Conservation (phyloP, 2,797 vertebrate species). For the Propithecus deckenii region DNA sequence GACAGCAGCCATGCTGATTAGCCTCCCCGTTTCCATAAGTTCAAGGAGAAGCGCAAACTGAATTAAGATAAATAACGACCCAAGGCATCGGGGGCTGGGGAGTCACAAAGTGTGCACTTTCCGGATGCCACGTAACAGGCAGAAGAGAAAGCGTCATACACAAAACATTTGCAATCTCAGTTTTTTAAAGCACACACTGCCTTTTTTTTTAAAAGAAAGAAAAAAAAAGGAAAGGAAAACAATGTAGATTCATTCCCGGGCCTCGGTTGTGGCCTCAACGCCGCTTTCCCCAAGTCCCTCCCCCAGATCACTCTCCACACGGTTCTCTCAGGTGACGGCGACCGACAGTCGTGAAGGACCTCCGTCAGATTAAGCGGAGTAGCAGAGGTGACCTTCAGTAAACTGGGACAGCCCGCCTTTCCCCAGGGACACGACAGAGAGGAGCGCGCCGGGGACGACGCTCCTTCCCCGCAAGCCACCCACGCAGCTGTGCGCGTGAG, state of each 20-base stretch:
- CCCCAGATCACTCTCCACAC: neutral
- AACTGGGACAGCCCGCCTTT: conserved; percentile 4
- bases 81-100: neutral
- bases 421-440: neutral
- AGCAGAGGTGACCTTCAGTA: conserved; percentile 75
- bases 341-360: neutral
- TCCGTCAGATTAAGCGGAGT: neutral
- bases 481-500: neutral
- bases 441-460: neutral
- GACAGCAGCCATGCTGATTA: neutral
- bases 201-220: neutral
- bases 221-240: neutral
- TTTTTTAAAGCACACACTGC: neutral
- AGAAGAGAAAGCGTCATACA: neutral
- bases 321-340: neutral
- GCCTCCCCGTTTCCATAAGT: neutral
- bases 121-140: neutral
- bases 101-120: neutral
- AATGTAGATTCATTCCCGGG: neutral
- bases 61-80: neutral
- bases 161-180: neutral
- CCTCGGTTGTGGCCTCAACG: neutral
- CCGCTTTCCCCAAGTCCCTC: neutral
- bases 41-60: neutral
- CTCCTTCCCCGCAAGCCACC: neutral